phyloP scores from a whole-genome alignment of 1,140 invertebrate genomes.

The Tetraneura akinire region DNA sequence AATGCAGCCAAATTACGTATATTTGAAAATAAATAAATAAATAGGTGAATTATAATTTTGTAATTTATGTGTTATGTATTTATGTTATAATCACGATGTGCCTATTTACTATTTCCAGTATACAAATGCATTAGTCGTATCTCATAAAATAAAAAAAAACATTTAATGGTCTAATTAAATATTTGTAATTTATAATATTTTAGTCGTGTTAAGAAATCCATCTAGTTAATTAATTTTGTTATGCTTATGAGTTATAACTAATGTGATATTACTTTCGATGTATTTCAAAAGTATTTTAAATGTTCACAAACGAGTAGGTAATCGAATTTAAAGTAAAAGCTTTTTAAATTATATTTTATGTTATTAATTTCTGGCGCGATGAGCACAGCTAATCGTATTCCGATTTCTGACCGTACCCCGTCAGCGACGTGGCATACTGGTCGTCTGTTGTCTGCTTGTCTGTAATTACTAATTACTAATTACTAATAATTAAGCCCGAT shows the following conservation, averaged over 20 bases:
- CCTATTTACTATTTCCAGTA: neutral
- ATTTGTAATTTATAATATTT: neutral
- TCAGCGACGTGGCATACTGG: too few species aligned
- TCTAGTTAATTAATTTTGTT: neutral
- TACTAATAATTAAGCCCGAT: too few species aligned
- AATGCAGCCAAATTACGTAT: neutral
- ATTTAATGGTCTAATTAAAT: neutral
- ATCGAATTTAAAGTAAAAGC: neutral
- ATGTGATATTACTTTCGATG: neutral
- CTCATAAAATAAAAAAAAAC: neutral
- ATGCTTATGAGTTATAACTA: too few species aligned
- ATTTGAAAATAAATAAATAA: neutral
- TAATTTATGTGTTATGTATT: neutral
- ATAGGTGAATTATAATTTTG: neutral
- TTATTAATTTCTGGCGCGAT: neutral
- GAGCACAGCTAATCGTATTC: neutral
- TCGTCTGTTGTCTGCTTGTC: too few species aligned
- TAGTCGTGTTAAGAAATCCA: neutral
- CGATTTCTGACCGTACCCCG: neutral
- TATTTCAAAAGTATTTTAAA: slow-evolving; percentile 3
- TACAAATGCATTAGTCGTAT: neutral
- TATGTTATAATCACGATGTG: neutral
- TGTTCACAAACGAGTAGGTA: too few species aligned
- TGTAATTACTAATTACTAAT: neutral
- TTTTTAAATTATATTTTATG: too few species aligned